Evolutionary conservation across 1,140 invertebrate genomes (phyloP), one percentile per base, ranked within the genome.

Genomic region (Pygmarrhopalites habei): DNA sequence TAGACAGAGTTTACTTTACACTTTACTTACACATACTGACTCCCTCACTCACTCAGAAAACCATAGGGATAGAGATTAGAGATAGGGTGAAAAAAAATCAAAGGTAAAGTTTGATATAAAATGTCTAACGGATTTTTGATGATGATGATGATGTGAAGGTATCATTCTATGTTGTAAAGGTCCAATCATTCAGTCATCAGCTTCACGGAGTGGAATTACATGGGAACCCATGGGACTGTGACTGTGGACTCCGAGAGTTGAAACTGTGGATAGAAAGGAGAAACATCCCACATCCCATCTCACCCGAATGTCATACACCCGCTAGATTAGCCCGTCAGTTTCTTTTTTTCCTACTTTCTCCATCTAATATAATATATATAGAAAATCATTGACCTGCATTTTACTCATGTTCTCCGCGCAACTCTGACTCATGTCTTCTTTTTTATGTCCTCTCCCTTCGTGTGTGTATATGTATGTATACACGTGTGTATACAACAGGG

Each of bases 221-320:
- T 67, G 88, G 90, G 59, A 95, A 95, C 77, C 89, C 88, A 0
- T 94, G 91, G 91, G 81, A 85, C 30, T 95, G 92, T 72, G 90
- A 95, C 72, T 95, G 91, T 73, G 83, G 87, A 21, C 74, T 94
- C 57, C 77, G 89, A 23, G 84, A 87, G 59, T 82, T 90, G 59
- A 90, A 92, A 72, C 79, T 86, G 66, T 94, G 90, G 90, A 75
- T 95, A 30, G 82, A 85, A 4, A 82, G 86, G 64, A 83, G 88
- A 66, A 93, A 92, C 71, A 82, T 94, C 26, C 88, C 90, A 4
- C 86, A 85, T 56, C 81, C 85, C 0, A 81, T 89, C 23, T 79
- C 86, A 0, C 90, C 91, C 0, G 75, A 82, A 7, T 94, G 92
- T 71, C 80, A 82, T 0, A 61, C 57, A 25, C 69, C 69, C 41